Conservation (phyloP, 2,113 vertebrate species). For the Hiodon tergisus region DNA sequence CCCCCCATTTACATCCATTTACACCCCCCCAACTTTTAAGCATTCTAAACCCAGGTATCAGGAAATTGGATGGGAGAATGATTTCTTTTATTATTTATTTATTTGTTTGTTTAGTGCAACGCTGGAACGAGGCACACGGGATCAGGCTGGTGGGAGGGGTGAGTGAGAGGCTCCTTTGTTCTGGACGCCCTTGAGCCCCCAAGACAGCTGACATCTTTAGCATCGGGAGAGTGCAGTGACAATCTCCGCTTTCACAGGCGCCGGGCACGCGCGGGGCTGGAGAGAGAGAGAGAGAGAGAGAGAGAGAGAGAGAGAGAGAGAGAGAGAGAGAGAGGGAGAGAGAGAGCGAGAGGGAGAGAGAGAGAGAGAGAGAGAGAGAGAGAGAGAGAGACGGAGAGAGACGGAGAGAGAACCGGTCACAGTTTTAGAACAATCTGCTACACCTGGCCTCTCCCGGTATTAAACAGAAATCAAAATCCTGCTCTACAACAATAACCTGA, state of each 20-base stretch:
- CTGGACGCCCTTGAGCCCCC: slow-evolving; percentile 57
- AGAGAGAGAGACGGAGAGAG: no score
- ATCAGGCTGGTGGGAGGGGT: slow-evolving; percentile 41
- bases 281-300: slow-evolving; percentile 14
- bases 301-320: no score
- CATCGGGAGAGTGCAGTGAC: slow-evolving; percentile 41
- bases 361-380: no score
- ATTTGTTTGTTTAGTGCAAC: slow-evolving; percentile 28
- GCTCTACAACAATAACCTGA: no score
- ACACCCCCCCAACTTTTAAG: neutral
- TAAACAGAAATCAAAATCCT: no score
- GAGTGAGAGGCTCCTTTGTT: slow-evolving; percentile 68
- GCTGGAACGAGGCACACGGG: slow-evolving; percentile 41
- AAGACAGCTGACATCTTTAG: slow-evolving; percentile 69
- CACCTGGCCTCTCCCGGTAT: no score
- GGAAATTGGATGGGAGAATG: slow-evolving; percentile 40
- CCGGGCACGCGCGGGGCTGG: slow-evolving; percentile 5
- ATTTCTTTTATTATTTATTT: slow-evolving; percentile 25
- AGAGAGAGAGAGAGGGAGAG: no score
- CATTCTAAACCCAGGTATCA: slow-evolving; percentile 31
- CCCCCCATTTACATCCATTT: neutral
- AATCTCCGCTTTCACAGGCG: slow-evolving; percentile 54
- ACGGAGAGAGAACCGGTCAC: no score
- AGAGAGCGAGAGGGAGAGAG: no score
- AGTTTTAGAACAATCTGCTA: no score